Conservation (phyloP, 2,797 vertebrate species). For the Phoxinus dragarum region DNA sequence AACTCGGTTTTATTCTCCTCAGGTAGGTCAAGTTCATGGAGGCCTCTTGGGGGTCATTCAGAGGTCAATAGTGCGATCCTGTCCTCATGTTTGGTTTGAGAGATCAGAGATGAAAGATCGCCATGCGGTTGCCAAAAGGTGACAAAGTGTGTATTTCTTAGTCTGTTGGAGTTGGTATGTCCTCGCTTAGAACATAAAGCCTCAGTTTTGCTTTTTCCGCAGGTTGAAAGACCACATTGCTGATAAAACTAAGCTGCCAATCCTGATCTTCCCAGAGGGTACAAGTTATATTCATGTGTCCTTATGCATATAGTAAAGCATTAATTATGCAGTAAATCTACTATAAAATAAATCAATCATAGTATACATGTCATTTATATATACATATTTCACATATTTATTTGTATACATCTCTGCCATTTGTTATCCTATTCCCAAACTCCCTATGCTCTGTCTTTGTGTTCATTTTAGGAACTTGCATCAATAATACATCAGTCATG, state of each 20-base stretch:
- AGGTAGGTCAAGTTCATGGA: constrained; percentile 94
- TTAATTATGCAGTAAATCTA: background rate
- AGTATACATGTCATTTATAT: background rate
- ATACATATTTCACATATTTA: background rate
- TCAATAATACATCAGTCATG: constrained; percentile 99
- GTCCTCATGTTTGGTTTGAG: constrained; percentile 97
- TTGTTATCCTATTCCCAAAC: background rate
- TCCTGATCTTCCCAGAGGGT: constrained; percentile 98
- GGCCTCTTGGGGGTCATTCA: constrained; percentile 94
- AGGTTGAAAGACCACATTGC: constrained; percentile 89
- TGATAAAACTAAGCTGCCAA: constrained; percentile 90
- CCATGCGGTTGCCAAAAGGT: constrained; percentile 91
- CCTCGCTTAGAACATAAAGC: background rate
- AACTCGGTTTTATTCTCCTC: constrained; percentile 31
- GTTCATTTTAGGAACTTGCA: constrained; percentile 89
- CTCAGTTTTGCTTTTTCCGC: constrained; percentile 34
- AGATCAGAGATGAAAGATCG: constrained; percentile 94
- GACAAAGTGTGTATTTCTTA: constrained; percentile 50
- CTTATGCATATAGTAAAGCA: background rate
- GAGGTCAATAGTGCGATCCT: constrained; percentile 89
- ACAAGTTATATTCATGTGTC: constrained; percentile 56
- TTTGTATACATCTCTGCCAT: background rate
- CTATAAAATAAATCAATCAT: background rate
- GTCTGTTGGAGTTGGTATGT: background rate
- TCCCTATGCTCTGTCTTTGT: background rate